Evolutionary conservation across 2,888 invertebrate genomes (phyloP).

Genomic region (Pediacus dermestoides): DNA sequence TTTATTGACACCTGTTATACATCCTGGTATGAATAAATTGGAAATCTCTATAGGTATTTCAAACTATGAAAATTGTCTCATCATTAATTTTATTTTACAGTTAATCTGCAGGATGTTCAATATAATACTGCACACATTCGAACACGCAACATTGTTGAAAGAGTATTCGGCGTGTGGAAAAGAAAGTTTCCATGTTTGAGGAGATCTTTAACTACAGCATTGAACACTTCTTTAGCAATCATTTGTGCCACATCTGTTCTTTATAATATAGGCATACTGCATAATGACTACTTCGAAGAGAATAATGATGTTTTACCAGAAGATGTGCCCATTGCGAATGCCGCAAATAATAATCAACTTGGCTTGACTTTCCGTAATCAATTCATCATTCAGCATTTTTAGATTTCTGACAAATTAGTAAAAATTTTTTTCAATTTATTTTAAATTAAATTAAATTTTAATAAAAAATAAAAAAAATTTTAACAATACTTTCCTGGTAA

Average conservation of each 20-base stretch:
- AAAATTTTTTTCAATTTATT: too few relatives aligned
- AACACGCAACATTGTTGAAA: slow-evolving; percentile 22
- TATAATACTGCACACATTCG: slow-evolving; percentile 20
- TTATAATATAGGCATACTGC: slow-evolving; percentile 17
- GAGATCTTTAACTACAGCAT: too few relatives aligned
- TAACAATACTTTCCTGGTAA: too few relatives aligned
- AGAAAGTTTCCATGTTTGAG: slow-evolving; percentile 18
- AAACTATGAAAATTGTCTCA: too few relatives aligned
- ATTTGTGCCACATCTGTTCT: slow-evolving; percentile 20
- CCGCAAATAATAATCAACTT: slow-evolving; percentile 5
- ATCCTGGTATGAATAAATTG: slow-evolving; percentile 16
- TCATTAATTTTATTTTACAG: too few relatives aligned
- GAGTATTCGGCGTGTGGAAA: slow-evolving; percentile 24
- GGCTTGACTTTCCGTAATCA: too few relatives aligned
- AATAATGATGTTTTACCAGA: slow-evolving; percentile 2
- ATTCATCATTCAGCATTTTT: too few relatives aligned
- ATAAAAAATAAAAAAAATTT: too few relatives aligned
- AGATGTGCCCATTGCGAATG: slow-evolving; percentile 7
- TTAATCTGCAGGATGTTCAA: slow-evolving; percentile 9
- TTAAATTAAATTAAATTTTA: too few relatives aligned
- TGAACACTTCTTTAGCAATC: slow-evolving; percentile 11
- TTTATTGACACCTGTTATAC: slow-evolving; percentile 22
- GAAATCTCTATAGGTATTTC: too few relatives aligned
- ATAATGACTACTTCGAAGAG: slow-evolving; percentile 6
- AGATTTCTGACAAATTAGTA: too few relatives aligned